These are phyloP conservation scores for Synanceia verrucosa DNA, from an alignment of 2,797 vertebrate genomes.

Conservation along the genomic window DNA sequence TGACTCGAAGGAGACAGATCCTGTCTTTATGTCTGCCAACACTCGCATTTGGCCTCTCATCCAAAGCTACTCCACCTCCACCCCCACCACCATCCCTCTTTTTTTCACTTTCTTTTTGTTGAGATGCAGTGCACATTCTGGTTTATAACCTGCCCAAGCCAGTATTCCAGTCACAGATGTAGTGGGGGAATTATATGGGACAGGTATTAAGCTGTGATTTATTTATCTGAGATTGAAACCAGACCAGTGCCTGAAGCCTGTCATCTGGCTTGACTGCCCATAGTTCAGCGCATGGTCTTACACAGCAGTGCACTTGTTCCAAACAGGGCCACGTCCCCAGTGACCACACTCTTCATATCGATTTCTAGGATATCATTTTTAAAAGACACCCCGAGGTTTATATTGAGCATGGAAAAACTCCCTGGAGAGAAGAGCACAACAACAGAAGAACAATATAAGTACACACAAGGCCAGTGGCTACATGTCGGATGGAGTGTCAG, in stretches of 20 bases:
- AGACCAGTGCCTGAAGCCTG: slow-evolving; percentile 61
- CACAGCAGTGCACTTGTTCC: slow-evolving; percentile 42
- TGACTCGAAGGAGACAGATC: slow-evolving; percentile 55
- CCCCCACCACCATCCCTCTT: slow-evolving; percentile 3
- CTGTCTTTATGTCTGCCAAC: slow-evolving; percentile 57
- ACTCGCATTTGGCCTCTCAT: slow-evolving; percentile 31
- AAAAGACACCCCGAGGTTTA: slow-evolving; percentile 59
- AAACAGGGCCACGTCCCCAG: slow-evolving; percentile 57
- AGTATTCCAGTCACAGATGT: slow-evolving; percentile 68
- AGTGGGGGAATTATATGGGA: slow-evolving; percentile 64
- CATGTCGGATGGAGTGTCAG: slow-evolving; percentile 46
- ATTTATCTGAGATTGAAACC: slow-evolving; percentile 76
- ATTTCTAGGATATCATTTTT: slow-evolving; percentile 71
- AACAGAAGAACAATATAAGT: slow-evolving; percentile 51
- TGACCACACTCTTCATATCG: slow-evolving; percentile 61
- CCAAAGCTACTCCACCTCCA: slow-evolving; percentile 21
- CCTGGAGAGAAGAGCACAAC: slow-evolving; percentile 42
- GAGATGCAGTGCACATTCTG: slow-evolving; percentile 43
- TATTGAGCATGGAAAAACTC: slow-evolving; percentile 39
- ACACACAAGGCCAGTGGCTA: slow-evolving; percentile 45
- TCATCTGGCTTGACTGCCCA: slow-evolving; percentile 60
- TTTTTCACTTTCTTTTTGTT: slow-evolving; percentile 51
- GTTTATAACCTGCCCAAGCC: slow-evolving; percentile 31
- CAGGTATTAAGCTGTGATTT: slow-evolving; percentile 77
- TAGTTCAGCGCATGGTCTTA: slow-evolving; percentile 52